Evolutionary conservation across 2,113 vertebrate genomes (phyloP).

Genomic region (Corythaixoides concolor): DNA sequence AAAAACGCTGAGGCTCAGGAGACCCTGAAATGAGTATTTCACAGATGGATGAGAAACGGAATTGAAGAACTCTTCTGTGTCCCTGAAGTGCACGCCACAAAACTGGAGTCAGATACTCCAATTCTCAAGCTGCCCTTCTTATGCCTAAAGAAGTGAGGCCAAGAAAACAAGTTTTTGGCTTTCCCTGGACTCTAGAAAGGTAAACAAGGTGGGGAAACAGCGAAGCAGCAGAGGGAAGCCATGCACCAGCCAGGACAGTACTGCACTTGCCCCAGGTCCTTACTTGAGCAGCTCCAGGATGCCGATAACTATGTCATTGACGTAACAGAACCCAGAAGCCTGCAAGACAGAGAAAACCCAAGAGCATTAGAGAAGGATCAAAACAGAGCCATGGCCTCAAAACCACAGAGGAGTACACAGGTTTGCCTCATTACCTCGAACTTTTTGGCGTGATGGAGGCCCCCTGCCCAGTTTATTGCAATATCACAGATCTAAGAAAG

Average conservation of each 20-base stretch:
- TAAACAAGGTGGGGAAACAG: not conserved
- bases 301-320: conserved; percentile 98
- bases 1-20: not conserved
- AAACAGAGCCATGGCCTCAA: not conserved
- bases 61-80: not conserved
- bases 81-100: not conserved
- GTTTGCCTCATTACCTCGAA: conserved; percentile 88
- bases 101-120: not conserved
- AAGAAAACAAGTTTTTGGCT: not conserved
- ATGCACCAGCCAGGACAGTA: not conserved
- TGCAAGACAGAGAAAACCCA: conserved; percentile 57
- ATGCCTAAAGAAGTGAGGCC: not conserved
- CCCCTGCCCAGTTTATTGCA: conserved; percentile 98
- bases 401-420: not conserved
- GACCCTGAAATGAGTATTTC: not conserved
- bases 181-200: not conserved
- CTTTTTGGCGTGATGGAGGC: conserved; percentile 97
- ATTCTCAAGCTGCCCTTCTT: not conserved
- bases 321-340: conserved; percentile 98
- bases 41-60: not conserved
- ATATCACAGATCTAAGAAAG: conserved; percentile 93
- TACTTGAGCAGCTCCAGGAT: conserved; percentile 98
- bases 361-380: not conserved
- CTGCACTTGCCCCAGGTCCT: conserved; percentile 25
- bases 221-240: not conserved